Conservation (phyloP, 2,797 vertebrate genomes). For the Chaunax sp. region DNA sequence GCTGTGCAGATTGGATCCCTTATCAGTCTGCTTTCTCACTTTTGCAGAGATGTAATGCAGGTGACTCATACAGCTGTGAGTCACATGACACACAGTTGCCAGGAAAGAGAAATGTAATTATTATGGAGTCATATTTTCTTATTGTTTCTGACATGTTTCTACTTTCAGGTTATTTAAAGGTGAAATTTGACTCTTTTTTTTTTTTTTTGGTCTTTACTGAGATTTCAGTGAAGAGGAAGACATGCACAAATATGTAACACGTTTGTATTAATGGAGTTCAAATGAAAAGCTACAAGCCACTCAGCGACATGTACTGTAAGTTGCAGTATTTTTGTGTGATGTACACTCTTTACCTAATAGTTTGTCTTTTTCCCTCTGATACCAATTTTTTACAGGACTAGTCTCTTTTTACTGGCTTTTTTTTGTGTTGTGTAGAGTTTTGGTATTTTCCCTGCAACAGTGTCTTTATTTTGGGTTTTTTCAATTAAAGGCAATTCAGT, state of each 20-base stretch:
- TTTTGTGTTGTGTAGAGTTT: conserved; percentile 41
- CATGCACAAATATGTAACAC: conserved; percentile 16
- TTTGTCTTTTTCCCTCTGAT: conserved; percentile 26
- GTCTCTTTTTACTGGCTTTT: conserved; percentile 49
- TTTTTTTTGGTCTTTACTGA: conserved; percentile 40
- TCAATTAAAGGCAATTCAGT: conserved; percentile 45
- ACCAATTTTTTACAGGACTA: conserved; percentile 54
- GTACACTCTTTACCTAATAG: conserved; percentile 24
- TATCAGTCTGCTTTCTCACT: conserved; percentile 27
- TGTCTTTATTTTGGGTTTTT: conserved; percentile 27
- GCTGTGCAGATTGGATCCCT: conserved; percentile 21
- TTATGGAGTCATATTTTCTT: conserved; percentile 17
- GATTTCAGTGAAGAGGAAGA: conserved; percentile 16
- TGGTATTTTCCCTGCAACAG: conserved; percentile 24
- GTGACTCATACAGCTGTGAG: conserved; percentile 21
- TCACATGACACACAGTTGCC: conserved; percentile 5
- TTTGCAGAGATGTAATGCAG: conserved; percentile 41
- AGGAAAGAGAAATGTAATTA: conserved; percentile 12
- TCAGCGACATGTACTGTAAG: conserved; percentile 24
- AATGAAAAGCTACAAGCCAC: conserved; percentile 36
- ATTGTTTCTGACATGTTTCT: conserved; percentile 19
- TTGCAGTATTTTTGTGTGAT: conserved; percentile 25
- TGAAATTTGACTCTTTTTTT: conserved; percentile 34
- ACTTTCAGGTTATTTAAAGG: conserved; percentile 46
- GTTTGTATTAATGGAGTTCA: conserved; percentile 30